Base-by-base conservation (phyloP, 2,113 vertebrate species). In the Pseudolaguvia tuberculata region DNA sequence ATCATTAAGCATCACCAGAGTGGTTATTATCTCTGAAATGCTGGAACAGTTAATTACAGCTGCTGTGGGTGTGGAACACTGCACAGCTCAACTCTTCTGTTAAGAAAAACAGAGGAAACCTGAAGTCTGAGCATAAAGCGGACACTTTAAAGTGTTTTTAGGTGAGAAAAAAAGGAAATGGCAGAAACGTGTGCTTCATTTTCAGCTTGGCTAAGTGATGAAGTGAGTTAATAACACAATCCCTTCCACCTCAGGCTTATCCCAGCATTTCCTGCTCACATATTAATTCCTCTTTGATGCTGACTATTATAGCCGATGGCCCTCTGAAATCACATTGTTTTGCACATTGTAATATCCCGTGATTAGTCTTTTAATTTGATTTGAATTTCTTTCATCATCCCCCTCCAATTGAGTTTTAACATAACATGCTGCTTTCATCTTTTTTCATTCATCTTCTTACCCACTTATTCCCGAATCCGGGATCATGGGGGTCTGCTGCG, bases 241-340 rank as follows among this genome's bases (percentile, higher is more conserved):
- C 67, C 58, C 72, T 76, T 80, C 75, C 39, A 42, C 75, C 68
- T 76, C 59, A 69, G 72, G 75, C 65, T 78, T 29, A 39, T 73
- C 63, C 31, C 18, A 76, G 79, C 25, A 71, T 78, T 70, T 75
- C 47, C 52, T n/a, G 66, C 52, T 31, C 71, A 75, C 74, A 17
- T 67, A 82, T 72, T 78, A 80, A 82, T 81, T 67, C 79, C 71
- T 20, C 67, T 35, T 23, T 75, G 59, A 79, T 65, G 42, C 69
- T 45, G 62, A 73, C 65, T 76, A 77, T 70, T 74, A 72, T 53
- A 67, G 70, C 66, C 77, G 75, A 72, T 23, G 58, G 76, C 56
- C 51, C 51, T 69, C 65, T 55, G 51, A 75, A 79, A 63, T 20
- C 63, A 27, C 45, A 48, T 67, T 45, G 20, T 50, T 50, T 67